A percentile compares a stretch with the other conserved stretches of the same genome.
Conservation (phyloP, 2,888 invertebrate species). For the Tenthredo livida region DNA sequence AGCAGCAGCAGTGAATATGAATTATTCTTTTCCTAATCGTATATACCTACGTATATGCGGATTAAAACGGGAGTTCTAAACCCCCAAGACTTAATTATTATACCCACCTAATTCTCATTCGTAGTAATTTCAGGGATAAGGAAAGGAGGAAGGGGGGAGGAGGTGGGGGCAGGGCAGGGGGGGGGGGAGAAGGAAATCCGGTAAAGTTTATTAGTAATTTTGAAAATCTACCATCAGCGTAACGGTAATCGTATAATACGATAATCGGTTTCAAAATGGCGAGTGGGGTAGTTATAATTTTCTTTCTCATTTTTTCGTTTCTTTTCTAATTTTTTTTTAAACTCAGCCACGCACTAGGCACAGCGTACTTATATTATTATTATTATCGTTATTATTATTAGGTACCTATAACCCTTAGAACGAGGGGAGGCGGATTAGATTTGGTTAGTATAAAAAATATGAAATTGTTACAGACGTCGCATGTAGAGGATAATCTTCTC, state of each 20-base stretch:
- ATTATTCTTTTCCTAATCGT: neutral
- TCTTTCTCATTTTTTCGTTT: neutral
- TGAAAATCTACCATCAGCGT: slow-evolving; percentile 22
- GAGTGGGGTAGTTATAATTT: neutral
- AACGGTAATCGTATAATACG: slow-evolving; percentile 13
- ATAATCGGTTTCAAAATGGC: slow-evolving; percentile 30
- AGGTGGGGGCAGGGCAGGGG: neutral
- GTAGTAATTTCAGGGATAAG: slow-evolving; percentile 19
- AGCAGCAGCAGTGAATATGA: neutral
- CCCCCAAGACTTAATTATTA: neutral
- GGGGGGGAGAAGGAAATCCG: neutral
- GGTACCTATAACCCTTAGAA: neutral
- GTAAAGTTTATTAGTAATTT: slow-evolving; percentile 26
- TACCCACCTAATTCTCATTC: slow-evolving; percentile 19
- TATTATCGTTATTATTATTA: neutral
- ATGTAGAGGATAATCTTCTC: neutral
- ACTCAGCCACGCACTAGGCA: neutral
- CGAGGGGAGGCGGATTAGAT: neutral
- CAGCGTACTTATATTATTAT: neutral
- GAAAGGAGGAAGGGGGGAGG: neutral
- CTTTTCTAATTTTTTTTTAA: neutral
- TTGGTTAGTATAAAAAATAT: neutral
- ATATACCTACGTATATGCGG: neutral
- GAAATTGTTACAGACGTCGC: neutral
- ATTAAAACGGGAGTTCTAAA: neutral